Evolutionary conservation across 2,797 vertebrate genomes (phyloP).

Genomic region (Poeciliopsis gracilis): DNA sequence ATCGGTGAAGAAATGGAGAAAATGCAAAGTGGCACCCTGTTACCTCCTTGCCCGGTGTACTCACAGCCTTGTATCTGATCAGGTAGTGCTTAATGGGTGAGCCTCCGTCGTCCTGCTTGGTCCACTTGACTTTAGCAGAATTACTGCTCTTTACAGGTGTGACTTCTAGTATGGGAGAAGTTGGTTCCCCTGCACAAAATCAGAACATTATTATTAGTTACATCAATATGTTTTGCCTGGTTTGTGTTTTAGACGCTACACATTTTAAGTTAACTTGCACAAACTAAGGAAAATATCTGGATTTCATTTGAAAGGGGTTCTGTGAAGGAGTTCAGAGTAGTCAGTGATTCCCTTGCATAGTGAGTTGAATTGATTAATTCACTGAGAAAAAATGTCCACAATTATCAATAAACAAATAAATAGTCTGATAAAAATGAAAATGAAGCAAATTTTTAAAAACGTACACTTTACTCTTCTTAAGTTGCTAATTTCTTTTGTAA

Average conservation of each 20-base stretch:
- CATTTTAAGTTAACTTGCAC: neutral
- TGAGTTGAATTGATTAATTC: neutral
- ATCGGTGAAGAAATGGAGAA: neutral
- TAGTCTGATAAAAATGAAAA: neutral
- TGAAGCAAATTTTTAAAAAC: neutral
- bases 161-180: conserved; percentile 89
- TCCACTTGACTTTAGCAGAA: conserved; percentile 88
- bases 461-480: neutral
- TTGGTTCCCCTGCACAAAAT: conserved; percentile 91
- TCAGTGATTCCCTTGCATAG: neutral
- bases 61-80: conserved; percentile 94
- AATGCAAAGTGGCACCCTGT: conserved; percentile 25
- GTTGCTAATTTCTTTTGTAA: neutral
- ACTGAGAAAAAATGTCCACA: neutral
- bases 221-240: neutral
- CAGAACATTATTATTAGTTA: conserved; percentile 42
- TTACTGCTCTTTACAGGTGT: conserved; percentile 87
- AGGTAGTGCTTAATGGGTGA: conserved; percentile 96
- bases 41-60: conserved; percentile 68
- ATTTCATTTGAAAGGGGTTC: neutral
- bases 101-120: conserved; percentile 97
- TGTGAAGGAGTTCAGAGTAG: neutral
- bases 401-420: neutral
- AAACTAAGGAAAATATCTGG: neutral
- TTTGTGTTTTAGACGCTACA: neutral